Evolutionary conservation across 1,140 invertebrate genomes (phyloP), one percentile per base, ranked within the genome.

Genomic region (Tetramorium parvispinum): DNA sequence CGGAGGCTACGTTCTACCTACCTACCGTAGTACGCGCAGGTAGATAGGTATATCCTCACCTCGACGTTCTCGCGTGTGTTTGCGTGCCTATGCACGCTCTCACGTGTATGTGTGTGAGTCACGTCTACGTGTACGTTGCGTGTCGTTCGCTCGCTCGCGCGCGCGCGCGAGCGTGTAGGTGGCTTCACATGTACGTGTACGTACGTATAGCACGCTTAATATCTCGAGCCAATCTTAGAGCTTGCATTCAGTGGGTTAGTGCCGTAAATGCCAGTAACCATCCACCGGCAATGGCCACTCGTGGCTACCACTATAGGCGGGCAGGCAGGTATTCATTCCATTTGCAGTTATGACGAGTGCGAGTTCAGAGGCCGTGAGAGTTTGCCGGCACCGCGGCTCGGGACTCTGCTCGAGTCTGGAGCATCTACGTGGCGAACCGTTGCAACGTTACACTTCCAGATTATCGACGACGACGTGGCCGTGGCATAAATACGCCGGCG

Each of bases 261-360:
- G 87, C 92, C 87, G 87, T 93, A 93, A 93, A 92, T 92, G 91
- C 92, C 91, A 91, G 92, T 92, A 93, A 92, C 90, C 88, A 93
- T 92, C 90, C 88, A 89, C 87, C 86, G 89, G 88, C 93, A 88
- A 92, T 92, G 90, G 93, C 91, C 91, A 93, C 92, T 91, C 81
- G 91, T 91, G 92, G 93, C 89, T 93, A 90, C 93, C 90, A 92
- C 91, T 89, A 92, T 90, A 87, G 81, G 40, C 82, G 89, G 90
- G 88, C 90, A 91, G 91, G 83, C 91, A 93, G 92, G 92, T 92
- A 94, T 94, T 94, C 94, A 94, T 94, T 94, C 93, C 92, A 94
- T 95, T 94, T 94, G 94, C 94, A 94, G 94, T 95, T 95, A 95
- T 94, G 93, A 94, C 92, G 94, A 94, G 93, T 94, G 90, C 93